Percentiles rank a stretch among this genome's conserved stretches.
These are phyloP conservation scores for Lacerta viridis DNA, from an alignment of 2,797 vertebrate genomes.

Conservation along the genomic window DNA sequence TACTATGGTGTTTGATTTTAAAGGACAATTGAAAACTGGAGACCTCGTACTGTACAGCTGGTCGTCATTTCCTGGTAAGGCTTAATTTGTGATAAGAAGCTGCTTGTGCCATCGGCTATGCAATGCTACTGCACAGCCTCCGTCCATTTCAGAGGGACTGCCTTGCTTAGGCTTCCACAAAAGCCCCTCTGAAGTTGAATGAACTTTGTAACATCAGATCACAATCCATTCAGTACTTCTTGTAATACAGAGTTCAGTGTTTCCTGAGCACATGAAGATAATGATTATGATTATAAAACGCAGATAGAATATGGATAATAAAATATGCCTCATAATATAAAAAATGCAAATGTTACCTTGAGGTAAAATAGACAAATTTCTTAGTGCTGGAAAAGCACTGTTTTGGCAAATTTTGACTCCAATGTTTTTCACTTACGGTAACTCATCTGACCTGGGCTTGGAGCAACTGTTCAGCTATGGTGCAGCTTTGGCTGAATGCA, in stretches of 20 bases:
- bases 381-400: not conserved
- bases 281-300: not conserved
- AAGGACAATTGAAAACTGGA: conserved; percentile 93
- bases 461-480: not conserved
- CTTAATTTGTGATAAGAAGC: conserved; percentile 33
- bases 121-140: not conserved
- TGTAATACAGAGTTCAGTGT: not conserved
- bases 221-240: not conserved
- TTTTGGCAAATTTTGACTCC: not conserved
- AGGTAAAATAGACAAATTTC: not conserved
- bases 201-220: not conserved
- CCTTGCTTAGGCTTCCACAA: not conserved
- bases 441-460: not conserved
- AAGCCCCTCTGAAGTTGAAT: not conserved
- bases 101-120: not conserved
- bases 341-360: not conserved
- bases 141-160: not conserved
- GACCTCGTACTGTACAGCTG: conserved; percentile 93
- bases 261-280: not conserved
- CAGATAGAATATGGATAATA: not conserved
- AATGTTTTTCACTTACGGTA: not conserved
- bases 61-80: conserved; percentile 98
- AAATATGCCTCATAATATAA: not conserved
- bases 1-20: conserved; percentile 99
- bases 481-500: not conserved